Conservation (phyloP, 2,113 vertebrate genomes). For the Rattus rattus region DNA sequence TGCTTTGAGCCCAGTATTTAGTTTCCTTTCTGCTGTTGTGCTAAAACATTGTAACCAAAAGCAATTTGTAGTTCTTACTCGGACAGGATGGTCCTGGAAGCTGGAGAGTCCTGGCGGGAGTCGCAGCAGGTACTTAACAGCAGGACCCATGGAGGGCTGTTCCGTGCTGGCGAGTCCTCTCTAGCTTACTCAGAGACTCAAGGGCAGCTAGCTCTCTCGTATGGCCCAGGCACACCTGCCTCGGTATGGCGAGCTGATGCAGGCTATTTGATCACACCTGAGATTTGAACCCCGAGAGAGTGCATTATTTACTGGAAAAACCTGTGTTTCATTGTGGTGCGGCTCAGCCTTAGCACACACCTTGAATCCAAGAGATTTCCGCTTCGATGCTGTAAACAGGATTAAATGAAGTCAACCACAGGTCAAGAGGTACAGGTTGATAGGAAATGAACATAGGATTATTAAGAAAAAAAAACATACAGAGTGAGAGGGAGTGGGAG, state of each 20-base stretch:
- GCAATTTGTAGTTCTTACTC: not conserved
- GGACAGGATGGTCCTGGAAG: not conserved
- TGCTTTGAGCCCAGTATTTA: not conserved
- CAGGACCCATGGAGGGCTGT: not conserved
- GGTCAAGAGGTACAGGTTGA: no score
- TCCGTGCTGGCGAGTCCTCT: not conserved
- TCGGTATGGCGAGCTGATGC: not conserved
- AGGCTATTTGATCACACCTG: no score
- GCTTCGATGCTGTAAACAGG: no score
- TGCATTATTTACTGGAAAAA: no score
- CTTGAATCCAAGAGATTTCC: no score
- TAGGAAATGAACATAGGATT: no score
- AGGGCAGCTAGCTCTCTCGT: not conserved
- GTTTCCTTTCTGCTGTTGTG: not conserved
- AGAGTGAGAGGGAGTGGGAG: no score
- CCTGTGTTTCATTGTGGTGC: no score
- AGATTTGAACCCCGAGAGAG: no score
- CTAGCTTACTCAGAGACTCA: not conserved
- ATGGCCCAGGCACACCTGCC: not conserved
- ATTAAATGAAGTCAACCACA: no score
- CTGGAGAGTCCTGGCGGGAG: not conserved
- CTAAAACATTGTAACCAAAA: not conserved
- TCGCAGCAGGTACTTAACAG: not conserved
- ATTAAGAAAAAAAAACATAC: no score
- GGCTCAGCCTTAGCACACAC: no score